Evolutionary conservation across 2,113 vertebrate species (phyloP).

Genomic region (Fregetta grallaria): DNA sequence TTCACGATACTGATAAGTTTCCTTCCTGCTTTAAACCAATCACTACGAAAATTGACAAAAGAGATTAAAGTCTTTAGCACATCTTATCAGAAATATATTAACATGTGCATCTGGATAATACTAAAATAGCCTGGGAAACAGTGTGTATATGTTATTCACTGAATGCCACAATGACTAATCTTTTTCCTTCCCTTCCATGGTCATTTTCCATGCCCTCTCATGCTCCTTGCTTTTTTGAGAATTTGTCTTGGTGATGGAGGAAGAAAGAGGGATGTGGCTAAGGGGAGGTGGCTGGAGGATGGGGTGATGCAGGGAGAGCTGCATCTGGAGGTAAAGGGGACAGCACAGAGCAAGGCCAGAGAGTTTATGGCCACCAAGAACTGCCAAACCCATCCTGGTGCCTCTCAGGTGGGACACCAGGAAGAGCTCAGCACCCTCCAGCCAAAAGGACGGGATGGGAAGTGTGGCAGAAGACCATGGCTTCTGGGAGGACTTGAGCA

Average conservation of each 20-base stretch:
- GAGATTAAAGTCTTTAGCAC: background rate
- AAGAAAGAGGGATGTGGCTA: background rate
- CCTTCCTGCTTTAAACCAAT: background rate
- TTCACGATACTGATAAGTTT: background rate
- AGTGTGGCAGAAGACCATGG: background rate
- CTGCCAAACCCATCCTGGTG: background rate
- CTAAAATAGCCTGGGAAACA: background rate
- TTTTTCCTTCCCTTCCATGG: background rate
- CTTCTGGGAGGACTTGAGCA: background rate
- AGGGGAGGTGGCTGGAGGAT: background rate
- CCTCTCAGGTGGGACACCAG: background rate
- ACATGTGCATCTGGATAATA: background rate
- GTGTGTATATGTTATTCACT: background rate
- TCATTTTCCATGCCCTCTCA: background rate
- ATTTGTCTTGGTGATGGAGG: background rate
- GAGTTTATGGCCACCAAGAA: background rate
- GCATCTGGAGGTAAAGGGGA: background rate
- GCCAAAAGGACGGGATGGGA: background rate
- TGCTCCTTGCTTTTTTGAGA: background rate
- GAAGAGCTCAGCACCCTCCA: background rate
- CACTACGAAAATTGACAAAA: background rate
- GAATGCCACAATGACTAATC: background rate
- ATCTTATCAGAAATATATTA: background rate
- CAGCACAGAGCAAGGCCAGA: background rate
- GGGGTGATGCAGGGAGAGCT: background rate